A percentile compares a stretch with the other conserved stretches of the same genome.
phyloP scores from a whole-genome alignment of 2,113 vertebrate species.

The Tamias sibiricus region DNA sequence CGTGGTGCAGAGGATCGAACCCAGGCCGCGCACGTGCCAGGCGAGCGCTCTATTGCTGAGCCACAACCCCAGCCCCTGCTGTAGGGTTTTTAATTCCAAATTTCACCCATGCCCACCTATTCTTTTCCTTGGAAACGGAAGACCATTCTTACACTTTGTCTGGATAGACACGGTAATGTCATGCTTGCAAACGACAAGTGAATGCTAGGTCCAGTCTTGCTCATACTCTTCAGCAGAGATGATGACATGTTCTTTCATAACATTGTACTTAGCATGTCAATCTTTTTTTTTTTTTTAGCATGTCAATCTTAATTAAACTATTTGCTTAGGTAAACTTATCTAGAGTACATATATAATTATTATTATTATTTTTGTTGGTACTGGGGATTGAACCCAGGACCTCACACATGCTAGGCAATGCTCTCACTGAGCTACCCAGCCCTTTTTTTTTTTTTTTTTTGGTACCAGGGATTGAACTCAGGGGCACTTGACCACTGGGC shows the following conservation, averaged over 20 bases:
- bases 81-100: not conserved
- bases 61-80: no score
- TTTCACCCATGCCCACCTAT: not conserved
- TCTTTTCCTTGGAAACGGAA: not conserved
- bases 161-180: not conserved
- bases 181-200: not conserved
- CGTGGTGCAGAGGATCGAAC: no score
- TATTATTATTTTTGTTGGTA: no score
- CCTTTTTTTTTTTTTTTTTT: no score
- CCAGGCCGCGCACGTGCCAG: no score
- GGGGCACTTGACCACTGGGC: no score
- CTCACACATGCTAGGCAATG: no score
- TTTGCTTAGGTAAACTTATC: conserved; percentile 24
- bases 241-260: conserved; percentile 48
- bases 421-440: no score
- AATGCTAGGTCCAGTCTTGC: not conserved
- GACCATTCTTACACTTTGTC: not conserved
- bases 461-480: no score
- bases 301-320: conserved; percentile 31
- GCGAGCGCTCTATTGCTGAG: no score
- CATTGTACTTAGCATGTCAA: not conserved
- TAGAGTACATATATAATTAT: not conserved
- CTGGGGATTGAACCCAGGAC: no score
- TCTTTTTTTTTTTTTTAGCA: no score
- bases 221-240: not conserved